Conservation (phyloP, 1,140 invertebrate species). For the Drosophila paulistorum region DNA sequence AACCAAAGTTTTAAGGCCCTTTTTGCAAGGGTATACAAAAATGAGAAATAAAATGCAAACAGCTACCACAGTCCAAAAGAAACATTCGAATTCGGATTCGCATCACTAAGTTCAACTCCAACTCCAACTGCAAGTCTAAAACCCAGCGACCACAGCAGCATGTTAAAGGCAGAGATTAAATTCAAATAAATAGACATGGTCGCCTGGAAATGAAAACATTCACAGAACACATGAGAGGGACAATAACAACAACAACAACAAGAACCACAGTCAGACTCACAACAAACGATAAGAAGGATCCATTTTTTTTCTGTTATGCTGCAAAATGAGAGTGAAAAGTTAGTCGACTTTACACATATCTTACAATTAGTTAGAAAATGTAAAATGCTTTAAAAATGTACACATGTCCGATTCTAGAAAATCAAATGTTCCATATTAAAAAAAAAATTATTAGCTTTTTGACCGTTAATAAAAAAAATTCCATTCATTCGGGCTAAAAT, state of each 20-base stretch:
- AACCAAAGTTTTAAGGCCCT: too few species aligned
- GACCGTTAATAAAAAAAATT: too few species aligned
- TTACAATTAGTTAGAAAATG: background rate
- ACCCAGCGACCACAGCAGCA: slow-evolving; percentile 42
- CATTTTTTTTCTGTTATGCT: slow-evolving; percentile 19
- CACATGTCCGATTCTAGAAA: too few species aligned
- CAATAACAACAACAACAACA: slow-evolving; percentile 37
- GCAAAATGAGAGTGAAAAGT: background rate
- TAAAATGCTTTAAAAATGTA: too few species aligned
- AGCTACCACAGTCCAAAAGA: slow-evolving; percentile 26
- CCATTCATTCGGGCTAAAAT: too few species aligned
- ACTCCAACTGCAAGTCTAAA: slow-evolving; percentile 20
- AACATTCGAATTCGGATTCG: slow-evolving; percentile 31
- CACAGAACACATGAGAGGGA: slow-evolving; percentile 62
- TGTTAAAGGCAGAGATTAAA: slow-evolving; percentile 77
- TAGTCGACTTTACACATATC: background rate
- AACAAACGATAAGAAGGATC: slow-evolving; percentile 54
- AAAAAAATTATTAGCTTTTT: too few species aligned
- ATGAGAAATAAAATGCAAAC: slow-evolving; percentile 34
- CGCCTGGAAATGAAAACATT: slow-evolving; percentile 78
- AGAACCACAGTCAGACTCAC: slow-evolving; percentile 34
- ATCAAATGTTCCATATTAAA: too few species aligned
- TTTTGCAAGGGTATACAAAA: too few species aligned
- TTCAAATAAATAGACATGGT: slow-evolving; percentile 82
- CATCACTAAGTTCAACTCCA: slow-evolving; percentile 15